These are phyloP conservation scores for Yponomeuta cagnagella DNA, from an alignment of 2,888 invertebrate genomes.

Conservation along the genomic window DNA sequence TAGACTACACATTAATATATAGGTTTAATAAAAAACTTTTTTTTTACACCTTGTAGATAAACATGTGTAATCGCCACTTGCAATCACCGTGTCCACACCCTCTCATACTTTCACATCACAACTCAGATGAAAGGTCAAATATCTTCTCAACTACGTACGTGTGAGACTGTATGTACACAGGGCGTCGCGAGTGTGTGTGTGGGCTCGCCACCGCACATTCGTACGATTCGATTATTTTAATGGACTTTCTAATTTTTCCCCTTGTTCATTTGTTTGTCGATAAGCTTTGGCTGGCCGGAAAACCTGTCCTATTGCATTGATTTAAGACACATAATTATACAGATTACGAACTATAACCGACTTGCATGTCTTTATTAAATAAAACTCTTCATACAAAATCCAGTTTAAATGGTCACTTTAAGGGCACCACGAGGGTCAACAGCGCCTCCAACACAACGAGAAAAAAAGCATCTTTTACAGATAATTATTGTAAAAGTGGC, in stretches of 20 bases:
- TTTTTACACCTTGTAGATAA: too few relatives aligned
- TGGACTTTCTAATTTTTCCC: slow-evolving; percentile 59
- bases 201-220: slow-evolving; percentile 24
- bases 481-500: too few relatives aligned
- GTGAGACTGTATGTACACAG: slow-evolving; percentile 21
- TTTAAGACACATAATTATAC: too few relatives aligned
- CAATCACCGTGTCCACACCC: slow-evolving; percentile 13
- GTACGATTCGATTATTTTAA: slow-evolving; percentile 31
- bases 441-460: too few relatives aligned
- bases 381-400: too few relatives aligned
- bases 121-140: slow-evolving; percentile 53
- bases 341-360: too few relatives aligned
- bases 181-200: slow-evolving; percentile 24
- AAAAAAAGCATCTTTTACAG: too few relatives aligned
- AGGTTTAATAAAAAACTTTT: too few relatives aligned
- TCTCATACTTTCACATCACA: slow-evolving; percentile 49
- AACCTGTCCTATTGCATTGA: background rate
- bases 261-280: background rate
- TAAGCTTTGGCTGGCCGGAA: background rate
- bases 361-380: too few relatives aligned
- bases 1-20: too few relatives aligned
- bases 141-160: slow-evolving; percentile 29
- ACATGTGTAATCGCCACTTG: background rate
- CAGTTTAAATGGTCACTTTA: too few relatives aligned
- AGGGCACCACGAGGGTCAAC: too few relatives aligned